Evolutionary conservation across 92 coral and sea anemone genomes (phyloP).

Genomic region (Blastomussa wellsi): DNA sequence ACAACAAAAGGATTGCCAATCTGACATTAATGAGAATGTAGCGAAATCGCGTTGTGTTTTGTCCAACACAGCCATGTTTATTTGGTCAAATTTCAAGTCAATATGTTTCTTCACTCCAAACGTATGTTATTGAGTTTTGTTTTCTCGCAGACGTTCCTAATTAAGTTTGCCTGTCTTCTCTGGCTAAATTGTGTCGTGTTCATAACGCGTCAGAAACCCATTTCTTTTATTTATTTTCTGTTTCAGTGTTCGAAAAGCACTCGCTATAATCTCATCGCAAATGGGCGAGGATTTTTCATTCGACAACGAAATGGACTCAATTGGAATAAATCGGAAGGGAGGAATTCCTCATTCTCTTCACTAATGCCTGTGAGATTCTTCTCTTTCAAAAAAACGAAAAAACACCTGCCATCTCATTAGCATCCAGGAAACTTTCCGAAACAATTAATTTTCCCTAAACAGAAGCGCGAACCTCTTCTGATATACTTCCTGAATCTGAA

Average conservation of each 20-base stretch:
- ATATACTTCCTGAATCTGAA: conserved; percentile 68
- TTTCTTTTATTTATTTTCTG: not conserved
- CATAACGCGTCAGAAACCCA: conserved; percentile 20
- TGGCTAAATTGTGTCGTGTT: conserved; percentile 36
- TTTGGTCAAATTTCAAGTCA: conserved; percentile 32
- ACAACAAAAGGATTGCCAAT: not conserved
- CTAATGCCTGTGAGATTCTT: conserved; percentile 61
- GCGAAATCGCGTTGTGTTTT: conserved; percentile 2
- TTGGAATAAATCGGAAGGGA: conserved; percentile 42
- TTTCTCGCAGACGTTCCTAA: conserved; percentile 39
- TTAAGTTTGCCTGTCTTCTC: conserved; percentile 38
- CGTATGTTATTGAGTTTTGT: conserved; percentile 33
- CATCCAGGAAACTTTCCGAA: conserved; percentile 49
- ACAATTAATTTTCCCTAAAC: conserved; percentile 49
- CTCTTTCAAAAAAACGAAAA: conserved; percentile 50
- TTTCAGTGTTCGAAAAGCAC: conserved; percentile 15
- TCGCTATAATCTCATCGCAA: conserved; percentile 9
- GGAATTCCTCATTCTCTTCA: conserved; percentile 37
- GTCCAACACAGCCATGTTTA: not conserved
- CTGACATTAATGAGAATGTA: not conserved
- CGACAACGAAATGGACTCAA: conserved; percentile 27
- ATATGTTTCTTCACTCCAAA: conserved; percentile 2
- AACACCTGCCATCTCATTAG: conserved; percentile 67
- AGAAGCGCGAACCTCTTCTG: conserved; percentile 32
- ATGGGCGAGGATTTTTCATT: conserved; percentile 15